Base-by-base conservation (phyloP, 2,888 invertebrate genomes). In the Archips crataeganus region DNA sequence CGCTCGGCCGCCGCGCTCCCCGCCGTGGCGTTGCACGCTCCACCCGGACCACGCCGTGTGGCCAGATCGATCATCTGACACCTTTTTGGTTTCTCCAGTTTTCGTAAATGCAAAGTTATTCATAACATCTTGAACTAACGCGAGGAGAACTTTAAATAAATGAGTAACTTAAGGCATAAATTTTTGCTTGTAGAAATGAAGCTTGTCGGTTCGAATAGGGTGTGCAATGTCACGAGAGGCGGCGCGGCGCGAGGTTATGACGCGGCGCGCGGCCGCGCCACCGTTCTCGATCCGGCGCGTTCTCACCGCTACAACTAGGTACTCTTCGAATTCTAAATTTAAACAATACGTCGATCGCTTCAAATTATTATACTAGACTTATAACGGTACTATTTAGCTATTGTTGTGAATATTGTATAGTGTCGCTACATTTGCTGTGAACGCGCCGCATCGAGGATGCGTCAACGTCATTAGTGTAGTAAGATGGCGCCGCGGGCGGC, bases 331-430 rank as follows among this genome's bases (percentile, higher is more conserved):
- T 91, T 89, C 89, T 90, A 92, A 88, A 91, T 87, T 87, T 87
- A 84, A 80, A 82, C 83, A 79, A 68, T 88, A 87, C 86, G 86
- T 88, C 88, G 86, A 90, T 88, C 88, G 94, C 94, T 94, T 93
- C 82, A 88, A 90, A 85, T 88, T 87, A 88, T 89, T 88, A 91
- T 87, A 85, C 85, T 92, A 93, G 90, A 88, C 80, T 88, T 85
- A 87, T 91, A 89, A 87, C 87, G 87, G 89, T 88, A 89, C 84
- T 89, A 89, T 88, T 88, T 91, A 93, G 93, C 90, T 88, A 87
- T 90, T 89, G 90, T 88, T 88, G 91, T 87, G 89, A 87, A 85
- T 87, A 87, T 82, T 79, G 84, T 83, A 79, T 84, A 84, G 87
- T 77, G 82, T 80, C 77, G 83, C 78, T 77, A 77, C 77, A 71